phyloP scores from a whole-genome alignment of 2,797 vertebrate species.

The Amblyraja radiata region DNA sequence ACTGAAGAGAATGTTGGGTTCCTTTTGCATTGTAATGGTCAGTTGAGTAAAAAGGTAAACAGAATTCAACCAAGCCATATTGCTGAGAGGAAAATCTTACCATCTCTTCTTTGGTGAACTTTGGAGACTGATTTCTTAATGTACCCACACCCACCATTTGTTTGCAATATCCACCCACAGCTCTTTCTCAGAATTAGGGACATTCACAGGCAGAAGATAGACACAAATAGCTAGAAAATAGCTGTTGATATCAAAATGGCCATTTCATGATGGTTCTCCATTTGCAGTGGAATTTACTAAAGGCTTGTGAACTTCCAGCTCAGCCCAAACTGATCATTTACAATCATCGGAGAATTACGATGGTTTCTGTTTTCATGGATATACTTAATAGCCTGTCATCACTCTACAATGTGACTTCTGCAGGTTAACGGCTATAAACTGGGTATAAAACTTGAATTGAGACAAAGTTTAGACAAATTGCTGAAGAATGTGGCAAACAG shows the following conservation, averaged over 20 bases:
- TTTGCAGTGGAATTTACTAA: background rate
- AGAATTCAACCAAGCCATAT: background rate
- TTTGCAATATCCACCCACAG: background rate
- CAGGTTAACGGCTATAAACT: background rate
- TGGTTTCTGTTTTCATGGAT: background rate
- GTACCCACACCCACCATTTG: background rate
- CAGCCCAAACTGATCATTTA: background rate
- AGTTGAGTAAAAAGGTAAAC: background rate
- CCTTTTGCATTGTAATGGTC: background rate
- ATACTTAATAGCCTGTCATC: background rate
- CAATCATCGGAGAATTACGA: background rate
- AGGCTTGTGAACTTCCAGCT: background rate
- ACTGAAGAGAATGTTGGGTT: background rate
- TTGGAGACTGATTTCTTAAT: background rate
- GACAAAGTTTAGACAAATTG: background rate
- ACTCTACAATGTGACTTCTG: background rate
- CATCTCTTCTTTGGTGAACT: background rate
- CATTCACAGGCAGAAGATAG: background rate
- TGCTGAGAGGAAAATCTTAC: background rate
- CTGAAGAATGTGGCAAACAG: background rate
- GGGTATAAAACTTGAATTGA: background rate
- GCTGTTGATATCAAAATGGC: background rate
- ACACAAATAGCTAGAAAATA: no score
- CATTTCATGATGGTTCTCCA: no score
- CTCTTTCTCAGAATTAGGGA: background rate